These are phyloP conservation scores for Drosophila quasianomalipes DNA, from an alignment of 2,888 invertebrate genomes.

Conservation along the genomic window DNA sequence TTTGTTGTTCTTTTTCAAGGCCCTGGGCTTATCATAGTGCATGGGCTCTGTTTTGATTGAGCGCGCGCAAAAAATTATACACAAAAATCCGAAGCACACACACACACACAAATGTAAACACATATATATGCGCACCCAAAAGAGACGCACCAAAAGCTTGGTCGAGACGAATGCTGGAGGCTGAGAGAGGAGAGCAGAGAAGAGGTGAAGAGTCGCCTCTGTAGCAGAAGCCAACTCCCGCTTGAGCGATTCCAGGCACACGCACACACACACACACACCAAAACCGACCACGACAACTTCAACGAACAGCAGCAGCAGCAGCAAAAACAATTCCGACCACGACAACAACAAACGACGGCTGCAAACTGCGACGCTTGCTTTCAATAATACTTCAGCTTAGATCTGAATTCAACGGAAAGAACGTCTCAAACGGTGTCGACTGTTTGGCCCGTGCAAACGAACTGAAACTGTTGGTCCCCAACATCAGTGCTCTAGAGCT, in stretches of 20 bases:
- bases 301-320: conserved; percentile 25
- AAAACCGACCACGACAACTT: conserved; percentile 31
- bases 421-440: conserved; percentile 55
- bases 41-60: conserved; percentile 73
- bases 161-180: conserved; percentile 52
- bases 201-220: conserved; percentile 35
- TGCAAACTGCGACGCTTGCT: conserved; percentile 59
- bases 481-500: conserved; percentile 55
- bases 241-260: conserved; percentile 68
- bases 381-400: conserved; percentile 35
- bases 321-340: conserved; percentile 49
- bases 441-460: conserved; percentile 65
- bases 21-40: conserved; percentile 27
- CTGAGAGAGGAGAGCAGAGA: conserved; percentile 26
- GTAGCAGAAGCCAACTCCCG: conserved; percentile 56
- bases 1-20: conserved; percentile 1
- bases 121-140: conserved; percentile 46
- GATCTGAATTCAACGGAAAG: conserved; percentile 26
- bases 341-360: conserved; percentile 58
- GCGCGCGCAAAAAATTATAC: conserved; percentile 80
- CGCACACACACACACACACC: conserved; percentile 22
- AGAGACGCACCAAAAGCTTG: conserved; percentile 69
- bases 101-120: conserved; percentile 40
- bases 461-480: conserved; percentile 63
- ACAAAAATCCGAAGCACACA: conserved; percentile 69